These are phyloP conservation scores for Bedellia somnulentella DNA, from an alignment of 2,888 invertebrate species.

Conservation along the genomic window DNA sequence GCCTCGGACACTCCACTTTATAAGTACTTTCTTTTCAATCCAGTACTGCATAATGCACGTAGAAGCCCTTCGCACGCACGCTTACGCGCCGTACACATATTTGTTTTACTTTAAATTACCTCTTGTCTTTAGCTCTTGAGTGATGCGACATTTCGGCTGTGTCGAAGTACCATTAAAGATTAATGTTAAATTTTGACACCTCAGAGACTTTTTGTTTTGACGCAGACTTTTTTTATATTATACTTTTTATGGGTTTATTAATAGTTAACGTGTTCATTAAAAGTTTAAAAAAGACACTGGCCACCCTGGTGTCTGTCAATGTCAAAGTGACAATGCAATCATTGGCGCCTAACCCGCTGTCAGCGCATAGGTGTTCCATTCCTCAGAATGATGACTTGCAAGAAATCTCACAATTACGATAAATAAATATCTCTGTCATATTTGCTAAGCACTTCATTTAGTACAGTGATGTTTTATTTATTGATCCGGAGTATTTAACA, in stretches of 20 bases:
- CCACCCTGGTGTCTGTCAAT: conserved; percentile 47
- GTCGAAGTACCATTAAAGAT: conserved; percentile 26
- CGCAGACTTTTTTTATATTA: too few species aligned
- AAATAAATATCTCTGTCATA: conserved; percentile 45
- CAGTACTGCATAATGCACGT: conserved; percentile 51
- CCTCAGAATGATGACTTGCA: conserved; percentile 47
- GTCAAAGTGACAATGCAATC: conserved; percentile 45
- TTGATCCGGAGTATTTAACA: conserved; percentile 5
- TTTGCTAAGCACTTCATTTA: conserved; percentile 57
- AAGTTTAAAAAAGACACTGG: too few species aligned
- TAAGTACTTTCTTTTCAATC: conserved; percentile 54
- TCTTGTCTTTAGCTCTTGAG: conserved; percentile 25
- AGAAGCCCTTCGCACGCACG: conserved; percentile 42
- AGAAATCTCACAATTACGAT: conserved; percentile 38
- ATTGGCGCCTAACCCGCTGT: conserved; percentile 30
- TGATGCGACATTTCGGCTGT: conserved; percentile 39
- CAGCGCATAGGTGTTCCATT: conserved; percentile 49
- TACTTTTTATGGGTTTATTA: too few species aligned
- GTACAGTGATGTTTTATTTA: conserved; percentile 27
- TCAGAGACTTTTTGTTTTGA: too few species aligned
- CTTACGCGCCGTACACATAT: conserved; percentile 39
- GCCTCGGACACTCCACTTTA: conserved; percentile 46
- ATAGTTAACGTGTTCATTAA: too few species aligned
- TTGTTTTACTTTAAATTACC: conserved; percentile 46
- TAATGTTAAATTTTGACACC: conserved; percentile 1